Percentiles rank a stretch among this genome's conserved stretches.
phyloP scores from a whole-genome alignment of 2,113 vertebrate genomes.

The Cyrtonyx montezumae region DNA sequence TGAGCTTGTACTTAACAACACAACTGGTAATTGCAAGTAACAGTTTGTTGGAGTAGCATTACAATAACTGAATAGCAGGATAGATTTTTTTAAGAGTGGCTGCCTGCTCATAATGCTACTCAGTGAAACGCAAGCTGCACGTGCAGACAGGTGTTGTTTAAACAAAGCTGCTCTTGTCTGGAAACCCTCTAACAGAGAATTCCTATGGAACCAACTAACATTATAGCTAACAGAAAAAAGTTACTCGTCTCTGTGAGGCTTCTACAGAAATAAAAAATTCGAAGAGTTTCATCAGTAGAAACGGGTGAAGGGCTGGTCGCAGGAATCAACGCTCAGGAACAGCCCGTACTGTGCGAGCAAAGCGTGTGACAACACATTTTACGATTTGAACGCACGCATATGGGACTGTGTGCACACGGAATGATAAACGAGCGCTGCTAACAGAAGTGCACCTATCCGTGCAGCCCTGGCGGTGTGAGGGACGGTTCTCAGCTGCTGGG shows the following conservation, averaged over 20 bases:
- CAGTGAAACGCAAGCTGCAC: neutral
- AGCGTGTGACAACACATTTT: neutral
- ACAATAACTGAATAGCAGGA: neutral
- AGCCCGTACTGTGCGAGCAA: rapidly evolving
- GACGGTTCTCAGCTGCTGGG: too few species aligned
- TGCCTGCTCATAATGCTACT: neutral
- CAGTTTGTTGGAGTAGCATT: neutral
- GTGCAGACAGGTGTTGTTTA: neutral
- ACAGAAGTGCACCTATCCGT: neutral
- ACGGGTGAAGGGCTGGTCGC: neutral
- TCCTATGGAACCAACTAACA: neutral
- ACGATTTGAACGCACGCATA: too few species aligned
- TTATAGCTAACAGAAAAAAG: neutral
- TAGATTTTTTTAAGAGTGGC: neutral
- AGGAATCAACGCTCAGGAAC: neutral
- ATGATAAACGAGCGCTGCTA: neutral
- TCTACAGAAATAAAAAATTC: neutral
- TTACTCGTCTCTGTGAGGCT: neutral
- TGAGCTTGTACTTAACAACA: neutral
- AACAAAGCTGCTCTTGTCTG: neutral
- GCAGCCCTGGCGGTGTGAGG: neutral
- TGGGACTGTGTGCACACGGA: too few species aligned
- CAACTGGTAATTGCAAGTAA: neutral
- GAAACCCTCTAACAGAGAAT: neutral
- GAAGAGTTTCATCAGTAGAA: neutral